Base-by-base conservation (phyloP, 1,140 invertebrate species). In the Cotesia chilonis region DNA sequence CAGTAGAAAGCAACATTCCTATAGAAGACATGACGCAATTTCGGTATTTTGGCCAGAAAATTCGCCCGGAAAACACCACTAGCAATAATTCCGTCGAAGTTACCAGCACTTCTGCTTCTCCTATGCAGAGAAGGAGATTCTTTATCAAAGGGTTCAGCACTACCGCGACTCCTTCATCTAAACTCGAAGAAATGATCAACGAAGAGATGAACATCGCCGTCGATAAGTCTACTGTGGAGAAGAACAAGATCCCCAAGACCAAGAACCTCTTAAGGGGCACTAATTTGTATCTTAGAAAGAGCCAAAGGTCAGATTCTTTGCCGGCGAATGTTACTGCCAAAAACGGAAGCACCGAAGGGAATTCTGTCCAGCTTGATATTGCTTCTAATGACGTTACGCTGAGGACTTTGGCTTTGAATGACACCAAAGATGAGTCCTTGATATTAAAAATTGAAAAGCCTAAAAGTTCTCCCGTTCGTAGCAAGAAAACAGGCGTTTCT, bases 1-100 rank as follows among this genome's bases (percentile, higher is more conserved):
- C 90, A 0, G 85, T 91, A 5, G 90, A 91, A 79, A 85, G 87
- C 9, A 90, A 91, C 77, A 82, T 91, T 55, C 89, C 89, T 0
- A 88, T 89, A 38, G 91, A 92, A 78, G 91, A 92, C 74, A 89
- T 92, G 85, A 89, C 90, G 59, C 91, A 91, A 51, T 92, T 92
- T 81, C 83, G 92, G n/a, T 91, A 88, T 74, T 92, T 92, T 80
- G 91, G 91, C 0, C 90, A 92, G 78, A 92, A 92, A 78, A 71
- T 92, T n/a, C 86, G 83, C 0, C 80, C 81, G 0, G 83, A 85
- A 10, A 71, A 41, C 54, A 75, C 55, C 0, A 77, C 74, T 0
- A 70, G 72, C 0, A 82, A 76, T 37, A 78, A 78, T 60, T 76
- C 77, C 54, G 66, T 78, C 1, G 79, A 77, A 20, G 57, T 73